Percentiles rank a stretch among this genome's conserved stretches.
These are phyloP conservation scores for Strix aluco DNA, from an alignment of 2,113 vertebrate species.

Conservation along the genomic window DNA sequence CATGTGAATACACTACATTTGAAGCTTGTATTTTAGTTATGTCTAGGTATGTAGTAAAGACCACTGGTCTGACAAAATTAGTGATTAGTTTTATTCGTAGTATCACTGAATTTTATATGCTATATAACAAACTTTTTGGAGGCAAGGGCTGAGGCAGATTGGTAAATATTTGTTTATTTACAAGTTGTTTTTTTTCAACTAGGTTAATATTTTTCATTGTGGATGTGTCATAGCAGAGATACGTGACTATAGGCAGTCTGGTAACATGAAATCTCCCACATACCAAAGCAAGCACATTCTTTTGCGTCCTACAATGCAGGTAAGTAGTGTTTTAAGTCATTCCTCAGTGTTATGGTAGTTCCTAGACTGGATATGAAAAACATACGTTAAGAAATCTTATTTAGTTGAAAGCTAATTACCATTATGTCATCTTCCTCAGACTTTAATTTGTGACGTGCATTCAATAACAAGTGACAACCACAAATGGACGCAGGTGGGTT, in stretches of 20 bases:
- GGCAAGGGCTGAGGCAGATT: neutral
- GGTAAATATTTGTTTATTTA: neutral
- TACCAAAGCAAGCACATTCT: conserved; percentile 95
- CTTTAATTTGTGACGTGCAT: conserved; percentile 96
- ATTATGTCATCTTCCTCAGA: conserved; percentile 74
- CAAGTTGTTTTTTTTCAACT: conserved; percentile 16
- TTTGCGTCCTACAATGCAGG: conserved; percentile 97
- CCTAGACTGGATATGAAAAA: neutral
- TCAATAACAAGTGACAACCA: conserved; percentile 98
- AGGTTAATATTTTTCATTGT: conserved; percentile 99
- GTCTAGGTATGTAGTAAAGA: neutral
- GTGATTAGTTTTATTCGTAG: neutral
- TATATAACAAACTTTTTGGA: neutral
- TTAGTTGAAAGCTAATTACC: neutral
- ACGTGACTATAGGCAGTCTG: conserved; percentile 94
- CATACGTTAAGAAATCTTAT: neutral
- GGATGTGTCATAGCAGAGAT: conserved; percentile 97
- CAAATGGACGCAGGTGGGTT: conserved; percentile 96
- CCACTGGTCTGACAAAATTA: neutral
- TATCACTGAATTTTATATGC: neutral
- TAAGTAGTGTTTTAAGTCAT: conserved; percentile 38
- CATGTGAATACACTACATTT: neutral
- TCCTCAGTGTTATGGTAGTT: neutral
- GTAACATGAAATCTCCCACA: conserved; percentile 89
- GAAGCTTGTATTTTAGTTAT: neutral